Evolutionary conservation across 2,113 vertebrate genomes (phyloP), one percentile per base, ranked within the genome.

Genomic region (Chlamydotis undulata): DNA sequence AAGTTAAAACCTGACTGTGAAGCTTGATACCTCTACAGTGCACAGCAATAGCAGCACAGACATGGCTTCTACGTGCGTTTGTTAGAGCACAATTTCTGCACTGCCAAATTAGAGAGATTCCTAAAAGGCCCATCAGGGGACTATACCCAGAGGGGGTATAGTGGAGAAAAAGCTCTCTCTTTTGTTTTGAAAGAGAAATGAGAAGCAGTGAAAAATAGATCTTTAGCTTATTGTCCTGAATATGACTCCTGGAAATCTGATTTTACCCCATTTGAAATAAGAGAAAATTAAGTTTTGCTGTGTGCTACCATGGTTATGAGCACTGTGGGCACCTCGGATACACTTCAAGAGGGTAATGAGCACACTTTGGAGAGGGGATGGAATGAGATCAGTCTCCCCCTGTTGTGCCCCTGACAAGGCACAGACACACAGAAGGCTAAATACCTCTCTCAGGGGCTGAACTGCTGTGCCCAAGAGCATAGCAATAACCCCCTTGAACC

Each of bases 31-130:
- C 50, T 90, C 75, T 47, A 8, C 26, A 70, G 67, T 45, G 53
- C 53, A 43, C 35, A 61, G 90, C 53, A 57, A 45, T 6, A 61
- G 60, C 33, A 76, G 53, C 53, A 69, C 35, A 79, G 85, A 67
- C 12, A 2, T n/a, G 31, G 17, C 49, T 86, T 85, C 82, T 50
- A 35, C 0, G 0, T 43, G 45, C 12, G 6, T 95, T 75, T 86
- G n/a, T 76, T 47, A 55, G 56, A 94, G 47, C 81, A 43, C n/a
- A 29, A 61, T 79, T 89, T 91, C 75, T 93, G 77, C 33, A 14
- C 74, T 94, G 75, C 41, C 85, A 93, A 93, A 95, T 95, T 77
- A 93, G 77, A 93, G 70, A 87, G 71, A 83, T 90, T 95, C 82
- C 67, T 87, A 65, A 93, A 96, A 73, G 59, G 53, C 70, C 28